A percentile compares a stretch with the other conserved stretches of the same genome.
phyloP scores from a whole-genome alignment of 92 coral and sea anemone genomes.

The Palythoa grandiflora region DNA sequence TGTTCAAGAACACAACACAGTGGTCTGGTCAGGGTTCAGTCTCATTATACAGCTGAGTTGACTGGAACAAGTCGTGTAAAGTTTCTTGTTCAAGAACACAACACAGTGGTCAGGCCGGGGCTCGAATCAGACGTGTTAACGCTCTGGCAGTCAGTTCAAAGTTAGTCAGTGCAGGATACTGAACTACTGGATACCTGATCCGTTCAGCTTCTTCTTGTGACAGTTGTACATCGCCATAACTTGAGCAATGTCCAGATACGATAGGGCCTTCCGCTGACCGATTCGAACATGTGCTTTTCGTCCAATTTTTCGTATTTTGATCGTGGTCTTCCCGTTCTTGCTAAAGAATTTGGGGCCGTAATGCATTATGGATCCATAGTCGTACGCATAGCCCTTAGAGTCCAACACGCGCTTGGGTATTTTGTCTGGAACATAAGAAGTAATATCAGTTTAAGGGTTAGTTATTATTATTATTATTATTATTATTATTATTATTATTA shows the following conservation, averaged over 20 bases:
- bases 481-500: too few relatives aligned
- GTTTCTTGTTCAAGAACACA: too few relatives aligned
- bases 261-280: constrained; percentile 93
- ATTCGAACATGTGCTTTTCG: constrained; percentile 79
- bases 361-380: constrained; percentile 96
- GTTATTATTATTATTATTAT: too few relatives aligned
- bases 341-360: constrained; percentile 93
- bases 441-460: not conserved
- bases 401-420: constrained; percentile 88
- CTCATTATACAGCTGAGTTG: too few relatives aligned
- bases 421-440: constrained; percentile 62
- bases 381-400: constrained; percentile 95
- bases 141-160: too few relatives aligned
- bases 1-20: too few relatives aligned
- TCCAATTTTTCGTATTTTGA: constrained; percentile 84
- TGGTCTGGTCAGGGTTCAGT: too few relatives aligned
- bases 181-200: constrained; percentile 66
- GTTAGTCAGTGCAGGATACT: too few relatives aligned
- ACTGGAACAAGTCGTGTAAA: too few relatives aligned
- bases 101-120: too few relatives aligned
- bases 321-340: constrained; percentile 80
- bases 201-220: constrained; percentile 75
- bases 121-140: too few relatives aligned
- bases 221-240: constrained; percentile 96
- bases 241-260: constrained; percentile 95